phyloP scores from a whole-genome alignment of 2,888 invertebrate species.

The Zaprionus obscuricornis region DNA sequence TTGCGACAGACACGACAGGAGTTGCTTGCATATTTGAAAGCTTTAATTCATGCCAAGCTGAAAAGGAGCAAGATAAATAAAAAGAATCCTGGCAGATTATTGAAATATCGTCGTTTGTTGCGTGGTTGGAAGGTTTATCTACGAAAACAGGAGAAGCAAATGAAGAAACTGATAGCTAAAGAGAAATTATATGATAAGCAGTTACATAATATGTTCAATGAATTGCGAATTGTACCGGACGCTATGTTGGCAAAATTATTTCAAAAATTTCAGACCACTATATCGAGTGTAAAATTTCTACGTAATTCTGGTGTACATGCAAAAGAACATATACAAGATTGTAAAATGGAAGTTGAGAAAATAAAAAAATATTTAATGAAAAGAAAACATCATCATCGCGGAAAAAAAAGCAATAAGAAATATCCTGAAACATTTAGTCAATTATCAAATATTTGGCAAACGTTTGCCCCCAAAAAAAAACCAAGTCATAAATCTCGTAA shows the following conservation, averaged over 20 bases:
- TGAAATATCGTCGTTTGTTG: constrained; percentile 25
- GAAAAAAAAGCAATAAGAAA: too few relatives aligned
- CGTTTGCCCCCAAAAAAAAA: too few relatives aligned
- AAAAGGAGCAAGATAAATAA: background rate
- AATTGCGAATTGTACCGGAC: constrained; percentile 7
- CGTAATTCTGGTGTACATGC: too few relatives aligned
- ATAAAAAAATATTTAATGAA: too few relatives aligned
- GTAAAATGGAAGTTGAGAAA: too few relatives aligned
- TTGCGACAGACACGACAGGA: constrained; percentile 21
- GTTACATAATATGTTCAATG: constrained; percentile 19
- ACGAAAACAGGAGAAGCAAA: background rate
- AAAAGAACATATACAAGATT: too few relatives aligned
- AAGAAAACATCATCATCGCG: too few relatives aligned
- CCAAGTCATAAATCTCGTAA: too few relatives aligned
- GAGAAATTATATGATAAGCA: constrained; percentile 9
- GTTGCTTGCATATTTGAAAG: constrained; percentile 15
- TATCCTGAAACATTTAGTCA: too few relatives aligned
- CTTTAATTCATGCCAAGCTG: constrained; percentile 4
- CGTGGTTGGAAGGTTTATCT: constrained; percentile 27
- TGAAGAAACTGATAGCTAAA: constrained; percentile 4
- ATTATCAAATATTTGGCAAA: too few relatives aligned
- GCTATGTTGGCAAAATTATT: constrained; percentile 17
- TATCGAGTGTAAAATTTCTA: too few relatives aligned
- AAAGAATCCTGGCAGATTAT: background rate
- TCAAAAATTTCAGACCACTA: background rate